Conservation (phyloP, 1,140 invertebrate species). For the Drosophila gunungcola region DNA sequence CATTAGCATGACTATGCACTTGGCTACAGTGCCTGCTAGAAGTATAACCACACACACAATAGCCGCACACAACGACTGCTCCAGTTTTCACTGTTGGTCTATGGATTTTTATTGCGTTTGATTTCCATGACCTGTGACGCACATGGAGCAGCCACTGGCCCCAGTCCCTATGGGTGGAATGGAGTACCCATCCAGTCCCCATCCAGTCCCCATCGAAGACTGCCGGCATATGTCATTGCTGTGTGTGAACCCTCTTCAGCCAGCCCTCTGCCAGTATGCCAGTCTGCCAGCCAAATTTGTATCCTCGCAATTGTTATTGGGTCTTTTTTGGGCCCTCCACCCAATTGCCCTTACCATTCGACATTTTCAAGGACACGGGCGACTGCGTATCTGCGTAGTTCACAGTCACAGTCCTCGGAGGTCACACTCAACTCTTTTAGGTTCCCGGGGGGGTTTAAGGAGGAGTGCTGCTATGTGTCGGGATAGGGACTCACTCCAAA, state of each 20-base stretch:
- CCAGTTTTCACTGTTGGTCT: conserved; percentile 60
- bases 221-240: conserved; percentile 67
- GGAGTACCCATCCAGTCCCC: no score
- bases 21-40: conserved; percentile 49
- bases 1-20: conserved; percentile 79
- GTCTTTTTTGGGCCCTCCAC: conserved; percentile 8
- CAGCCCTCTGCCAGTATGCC: background rate
- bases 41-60: conserved; percentile 19
- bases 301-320: conserved; percentile 64
- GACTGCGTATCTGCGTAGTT: conserved; percentile 48
- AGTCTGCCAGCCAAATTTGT: conserved; percentile 67
- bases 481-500: background rate
- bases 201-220: conserved; percentile 21
- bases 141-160: conserved; percentile 35
- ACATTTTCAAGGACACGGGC: conserved; percentile 66
- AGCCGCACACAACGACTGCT: conserved; percentile 26
- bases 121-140: conserved; percentile 77
- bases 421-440: conserved; percentile 23
- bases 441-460: background rate
- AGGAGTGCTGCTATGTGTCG: background rate
- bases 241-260: conserved; percentile 57
- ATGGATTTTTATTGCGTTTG: conserved; percentile 77
- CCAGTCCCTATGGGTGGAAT: background rate
- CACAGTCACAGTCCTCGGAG: conserved; percentile 12
- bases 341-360: conserved; percentile 21